These are phyloP conservation scores for Atta cephalotes DNA, from an alignment of 1,140 invertebrate genomes.

Conservation along the genomic window DNA sequence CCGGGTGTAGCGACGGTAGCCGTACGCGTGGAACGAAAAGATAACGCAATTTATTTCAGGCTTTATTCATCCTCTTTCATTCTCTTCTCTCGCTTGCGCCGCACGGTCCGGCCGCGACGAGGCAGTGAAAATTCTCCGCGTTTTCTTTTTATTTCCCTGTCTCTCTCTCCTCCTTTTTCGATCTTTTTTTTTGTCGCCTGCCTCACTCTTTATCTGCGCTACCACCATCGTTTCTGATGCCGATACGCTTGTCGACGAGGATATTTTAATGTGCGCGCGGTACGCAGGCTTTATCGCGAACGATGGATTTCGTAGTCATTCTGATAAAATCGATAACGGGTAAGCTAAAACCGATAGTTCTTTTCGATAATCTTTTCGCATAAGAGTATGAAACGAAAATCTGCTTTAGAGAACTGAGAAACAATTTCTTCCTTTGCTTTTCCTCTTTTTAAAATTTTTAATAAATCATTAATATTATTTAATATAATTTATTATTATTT, in stretches of 20 bases:
- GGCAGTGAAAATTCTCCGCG: conserved; percentile 62
- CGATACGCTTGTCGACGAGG: conserved; percentile 56
- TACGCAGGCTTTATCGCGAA: conserved; percentile 67
- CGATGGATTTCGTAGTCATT: conserved; percentile 68
- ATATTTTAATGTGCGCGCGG: conserved; percentile 73
- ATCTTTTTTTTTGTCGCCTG: conserved; percentile 17
- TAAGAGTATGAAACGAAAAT: conserved; percentile 33
- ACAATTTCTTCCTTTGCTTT: background rate
- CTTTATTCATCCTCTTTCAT: conserved; percentile 80
- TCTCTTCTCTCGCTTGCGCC: conserved; percentile 37
- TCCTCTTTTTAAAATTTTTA: too few species aligned
- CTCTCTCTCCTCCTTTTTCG: background rate
- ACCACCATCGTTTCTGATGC: conserved; percentile 39
- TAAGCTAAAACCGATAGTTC: conserved; percentile 47
- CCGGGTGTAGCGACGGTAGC: conserved; percentile 66
- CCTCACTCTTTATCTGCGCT: conserved; percentile 45
- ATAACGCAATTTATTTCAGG: conserved; percentile 84
- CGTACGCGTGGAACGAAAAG: conserved; percentile 85
- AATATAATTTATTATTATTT: too few species aligned
- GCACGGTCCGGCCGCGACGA: conserved; percentile 47
- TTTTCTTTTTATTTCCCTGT: conserved; percentile 51
- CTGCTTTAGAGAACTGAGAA: background rate
- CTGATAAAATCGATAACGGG: conserved; percentile 35
- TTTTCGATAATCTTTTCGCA: conserved; percentile 50
- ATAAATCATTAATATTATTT: conserved; percentile 26